Percentiles rank a stretch among this genome's conserved stretches.
These are phyloP conservation scores for Nomada flava DNA, from an alignment of 2,888 invertebrate species.

Conservation along the genomic window DNA sequence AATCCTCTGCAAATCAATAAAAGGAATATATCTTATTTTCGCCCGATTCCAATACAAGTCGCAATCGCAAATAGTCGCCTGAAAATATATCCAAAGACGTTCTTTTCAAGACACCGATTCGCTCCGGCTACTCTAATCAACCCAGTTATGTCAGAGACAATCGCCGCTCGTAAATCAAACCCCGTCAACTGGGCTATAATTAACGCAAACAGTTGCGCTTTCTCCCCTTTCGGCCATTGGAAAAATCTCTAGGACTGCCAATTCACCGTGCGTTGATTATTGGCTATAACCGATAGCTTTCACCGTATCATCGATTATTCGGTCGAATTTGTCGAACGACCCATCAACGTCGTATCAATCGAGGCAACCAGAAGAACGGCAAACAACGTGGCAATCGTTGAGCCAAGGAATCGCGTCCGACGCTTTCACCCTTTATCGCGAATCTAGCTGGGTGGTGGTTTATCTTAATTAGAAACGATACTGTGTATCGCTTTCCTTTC, in stretches of 20 bases:
- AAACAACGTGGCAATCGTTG: background rate
- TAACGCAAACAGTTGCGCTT: slow-evolving; percentile 42
- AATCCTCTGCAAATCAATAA: too few relatives aligned
- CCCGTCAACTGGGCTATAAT: slow-evolving; percentile 26
- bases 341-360: too few relatives aligned
- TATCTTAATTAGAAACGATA: slow-evolving; percentile 66
- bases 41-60: slow-evolving; percentile 1
- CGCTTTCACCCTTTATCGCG: slow-evolving; percentile 59
- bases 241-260: background rate
- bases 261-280: slow-evolving; percentile 19
- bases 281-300: slow-evolving; percentile 34
- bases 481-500: slow-evolving; percentile 50
- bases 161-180: slow-evolving; percentile 61
- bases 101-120: slow-evolving; percentile 25
- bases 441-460: slow-evolving; percentile 35
- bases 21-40: background rate
- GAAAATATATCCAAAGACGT: background rate
- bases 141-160: slow-evolving; percentile 58
- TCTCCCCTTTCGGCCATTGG: slow-evolving; percentile 14
- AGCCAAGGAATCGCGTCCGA: slow-evolving; percentile 34
- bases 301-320: slow-evolving; percentile 29
- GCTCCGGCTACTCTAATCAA: slow-evolving; percentile 46
- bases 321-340: slow-evolving; percentile 8
- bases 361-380: background rate
- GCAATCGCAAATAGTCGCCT: slow-evolving; percentile 8